Base-by-base conservation (phyloP, 2,797 vertebrate genomes). In the Lutjanus argentimaculatus region DNA sequence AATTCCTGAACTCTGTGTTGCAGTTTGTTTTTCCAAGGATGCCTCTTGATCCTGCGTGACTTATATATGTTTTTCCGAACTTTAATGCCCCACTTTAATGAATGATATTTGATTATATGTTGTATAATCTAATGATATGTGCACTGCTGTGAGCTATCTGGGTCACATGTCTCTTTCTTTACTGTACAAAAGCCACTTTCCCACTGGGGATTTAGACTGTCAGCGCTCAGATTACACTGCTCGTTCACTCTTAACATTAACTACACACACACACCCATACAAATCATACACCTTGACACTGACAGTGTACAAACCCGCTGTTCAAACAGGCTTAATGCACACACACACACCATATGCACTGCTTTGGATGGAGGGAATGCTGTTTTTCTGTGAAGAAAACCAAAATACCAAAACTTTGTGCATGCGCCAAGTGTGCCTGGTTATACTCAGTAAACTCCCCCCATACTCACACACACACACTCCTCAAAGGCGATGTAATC, bases 381-480 rank as follows among this genome's bases (percentile, higher is more conserved):
- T 81, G 87, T 82, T 81, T 87, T 89, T 84, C 71, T 84, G 67
- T 22, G 51, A 85, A 80, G 78, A 91, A 85, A 82, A 84, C 63
- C 73, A 76, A 83, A 89, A 91, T 87, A 83, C 80, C 82, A 79
- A 88, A 88, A 79, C 46, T 25, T 8, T 79, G 52, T 68, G 78
- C 49, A 30, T 85, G 80, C 88, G 88, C 89, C 80, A 90, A 90
- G 68, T 76, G 81, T 71, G 90, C 84, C 90, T 93, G 83, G 70
- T 90, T 93, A 87, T 88, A 87, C 92, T 94, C 89, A 88, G 65
- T 48, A 76, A 72, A 59, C 77, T 67, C 59, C 36, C 79, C 57
- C 52, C 64, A 43, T 16, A 59, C 55, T 13, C 30, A 71, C 6
- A 63, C 46, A 71, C 67, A 79, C 66, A 77, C 43, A 66, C 66